Evolutionary conservation across 2,888 invertebrate genomes (phyloP), one percentile per base, ranked within the genome.

Genomic region (Epinotia ramella): DNA sequence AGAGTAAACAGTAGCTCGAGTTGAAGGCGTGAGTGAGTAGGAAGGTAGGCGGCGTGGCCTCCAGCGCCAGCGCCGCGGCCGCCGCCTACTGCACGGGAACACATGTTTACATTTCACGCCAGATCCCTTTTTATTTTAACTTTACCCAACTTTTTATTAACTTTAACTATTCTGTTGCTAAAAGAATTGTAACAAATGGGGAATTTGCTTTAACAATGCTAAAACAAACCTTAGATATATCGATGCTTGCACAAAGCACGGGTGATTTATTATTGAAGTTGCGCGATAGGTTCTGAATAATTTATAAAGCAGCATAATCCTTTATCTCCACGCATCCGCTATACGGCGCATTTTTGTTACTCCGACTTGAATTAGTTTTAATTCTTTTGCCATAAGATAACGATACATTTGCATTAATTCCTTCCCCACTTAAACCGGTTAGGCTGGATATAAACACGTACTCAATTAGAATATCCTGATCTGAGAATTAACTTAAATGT

Each of bases 51-150:
- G 72, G 88, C 85, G 83, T 80, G 91, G 86, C 92, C 92, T 92
- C 88, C 85, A 86, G 49, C 46, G 46, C 46, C 53, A 86, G 49
- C 46, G 46, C 46, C 53, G 33, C 63, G 63, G 72, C 64, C 72
- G 57, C 44, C 89, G 88, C 90, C 91, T 88, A 90, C 90, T 80
- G 73, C 80, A 82, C 86, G 86, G 87, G 87, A 89, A 91, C 92
- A 93, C 86, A 90, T 93, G 92, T 91, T 91, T 89, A 89, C 85
- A 83, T 88, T 83, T 84, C 83, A 84, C 81, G 86, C 82, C 84
- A 84, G 85, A 88, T 84, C 81, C 85, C 84, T 82, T 81, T 78
- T 84, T 84, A 86, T 84, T 84, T 85, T 81, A 83, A 81, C 80
- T 79, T 78, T 74, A 80, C 73, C 56, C 74, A 66, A 77, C 77